These are phyloP conservation scores for Alviniconcha marisindica DNA, from an alignment of 1,140 invertebrate genomes.

Conservation along the genomic window DNA sequence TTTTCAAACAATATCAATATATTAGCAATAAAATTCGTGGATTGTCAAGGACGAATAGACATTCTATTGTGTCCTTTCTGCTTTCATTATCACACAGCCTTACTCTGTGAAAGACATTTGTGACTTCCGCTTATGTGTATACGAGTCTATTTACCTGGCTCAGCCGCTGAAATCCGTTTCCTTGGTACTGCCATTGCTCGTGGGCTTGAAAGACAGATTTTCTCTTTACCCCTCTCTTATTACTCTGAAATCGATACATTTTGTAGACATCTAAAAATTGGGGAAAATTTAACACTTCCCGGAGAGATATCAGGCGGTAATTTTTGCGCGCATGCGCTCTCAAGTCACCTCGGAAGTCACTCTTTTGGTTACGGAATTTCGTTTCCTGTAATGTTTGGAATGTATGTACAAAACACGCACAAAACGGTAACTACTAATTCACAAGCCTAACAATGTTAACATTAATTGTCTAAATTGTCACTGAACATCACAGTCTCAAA, in stretches of 20 bases:
- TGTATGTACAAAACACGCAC: too few relatives aligned
- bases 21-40: background rate
- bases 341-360: background rate
- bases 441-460: too few relatives aligned
- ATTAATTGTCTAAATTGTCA: background rate
- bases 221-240: constrained; percentile 49
- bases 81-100: constrained; percentile 37
- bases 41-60: constrained; percentile 20
- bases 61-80: constrained; percentile 29
- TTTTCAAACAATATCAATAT: background rate
- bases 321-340: constrained; percentile 47
- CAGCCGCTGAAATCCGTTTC: constrained; percentile 56
- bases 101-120: background rate
- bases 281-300: constrained; percentile 35
- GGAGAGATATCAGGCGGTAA: constrained; percentile 37
- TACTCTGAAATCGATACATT: constrained; percentile 55
- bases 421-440: too few relatives aligned
- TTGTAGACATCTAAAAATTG: constrained; percentile 21
- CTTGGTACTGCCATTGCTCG: constrained; percentile 66
- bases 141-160: constrained; percentile 55
- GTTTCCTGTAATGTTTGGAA: background rate
- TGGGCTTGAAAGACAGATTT: constrained; percentile 62
- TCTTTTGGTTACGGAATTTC: background rate
- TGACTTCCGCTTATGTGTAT: constrained; percentile 22
- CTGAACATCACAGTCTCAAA: background rate